A percentile compares a stretch with the other conserved stretches of the same genome.
These are phyloP conservation scores for Cololabis saira DNA, from an alignment of 2,113 vertebrate species.

Conservation along the genomic window DNA sequence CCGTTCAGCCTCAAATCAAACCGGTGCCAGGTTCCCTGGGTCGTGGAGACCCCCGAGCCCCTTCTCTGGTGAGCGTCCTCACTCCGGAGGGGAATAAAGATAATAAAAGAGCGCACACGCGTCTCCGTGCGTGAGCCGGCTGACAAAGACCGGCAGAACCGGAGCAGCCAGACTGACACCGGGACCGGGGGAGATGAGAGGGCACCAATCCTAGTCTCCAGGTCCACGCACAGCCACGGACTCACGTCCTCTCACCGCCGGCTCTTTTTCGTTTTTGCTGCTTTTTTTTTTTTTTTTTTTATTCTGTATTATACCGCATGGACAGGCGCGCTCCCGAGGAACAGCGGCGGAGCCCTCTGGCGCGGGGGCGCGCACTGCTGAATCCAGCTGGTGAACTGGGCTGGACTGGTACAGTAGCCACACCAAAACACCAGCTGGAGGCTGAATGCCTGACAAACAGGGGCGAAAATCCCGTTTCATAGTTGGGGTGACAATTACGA, in stretches of 20 bases:
- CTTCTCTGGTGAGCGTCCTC: conserved; percentile 5
- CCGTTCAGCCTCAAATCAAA: neutral
- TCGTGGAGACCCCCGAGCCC: neutral
- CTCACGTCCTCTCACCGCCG: conserved; percentile 22
- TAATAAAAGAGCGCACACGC: neutral
- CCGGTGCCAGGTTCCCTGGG: neutral
- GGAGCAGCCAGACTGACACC: conserved; percentile 11
- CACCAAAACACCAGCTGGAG: neutral
- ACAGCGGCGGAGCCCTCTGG: conserved; percentile 37
- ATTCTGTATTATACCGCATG: conserved; percentile 64
- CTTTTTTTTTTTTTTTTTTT: conserved; percentile 2
- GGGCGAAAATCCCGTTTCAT: too few species aligned
- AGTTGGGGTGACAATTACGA: too few species aligned
- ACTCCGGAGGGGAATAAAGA: conserved; percentile 7
- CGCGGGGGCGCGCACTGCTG: conserved; percentile 58
- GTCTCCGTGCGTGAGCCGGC: conserved; percentile 26
- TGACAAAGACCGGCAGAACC: conserved; percentile 63
- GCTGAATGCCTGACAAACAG: too few species aligned
- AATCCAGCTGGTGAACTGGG: conserved; percentile 7
- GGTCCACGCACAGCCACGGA: neutral
- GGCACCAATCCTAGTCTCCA: neutral
- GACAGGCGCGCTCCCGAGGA: conserved; percentile 58
- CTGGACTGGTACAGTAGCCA: neutral
- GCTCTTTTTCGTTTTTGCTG: conserved; percentile 21
- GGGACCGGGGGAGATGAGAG: conserved; percentile 20